Conservation (phyloP, 2,797 vertebrate genomes). For the Caiman crocodilus region DNA sequence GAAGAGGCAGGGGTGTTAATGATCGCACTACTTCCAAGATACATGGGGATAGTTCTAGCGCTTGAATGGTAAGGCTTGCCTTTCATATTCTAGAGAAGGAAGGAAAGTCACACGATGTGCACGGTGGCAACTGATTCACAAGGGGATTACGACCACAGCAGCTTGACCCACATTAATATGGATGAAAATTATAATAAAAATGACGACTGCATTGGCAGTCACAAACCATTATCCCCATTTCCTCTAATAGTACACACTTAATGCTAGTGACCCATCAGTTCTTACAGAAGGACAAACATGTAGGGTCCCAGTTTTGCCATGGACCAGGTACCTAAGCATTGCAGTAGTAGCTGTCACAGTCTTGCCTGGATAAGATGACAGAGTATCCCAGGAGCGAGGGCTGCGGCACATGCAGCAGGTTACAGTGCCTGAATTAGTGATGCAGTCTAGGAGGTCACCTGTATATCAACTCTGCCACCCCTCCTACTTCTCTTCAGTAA, state of each 20-base stretch:
- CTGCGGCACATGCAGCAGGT: background rate
- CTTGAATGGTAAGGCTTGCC: background rate
- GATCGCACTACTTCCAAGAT: background rate
- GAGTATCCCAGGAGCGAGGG: background rate
- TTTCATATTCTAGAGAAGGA: background rate
- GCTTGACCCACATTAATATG: too few relatives aligned
- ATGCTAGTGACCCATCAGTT: background rate
- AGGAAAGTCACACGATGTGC: background rate
- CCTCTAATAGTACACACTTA: background rate
- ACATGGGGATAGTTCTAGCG: background rate
- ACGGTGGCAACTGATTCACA: background rate
- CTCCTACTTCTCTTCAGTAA: background rate
- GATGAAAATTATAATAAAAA: background rate
- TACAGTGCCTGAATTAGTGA: background rate
- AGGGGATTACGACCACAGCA: background rate
- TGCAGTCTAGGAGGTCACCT: background rate
- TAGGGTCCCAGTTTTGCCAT: background rate
- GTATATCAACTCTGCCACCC: background rate
- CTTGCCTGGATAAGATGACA: background rate
- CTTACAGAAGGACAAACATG: background rate
- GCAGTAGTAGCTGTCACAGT: background rate
- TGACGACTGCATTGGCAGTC: background rate
- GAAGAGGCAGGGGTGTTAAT: background rate
- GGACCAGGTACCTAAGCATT: background rate
- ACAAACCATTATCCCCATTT: background rate